Evolutionary conservation across 1,140 invertebrate species (phyloP).

Genomic region (Leptoteleia sp.): DNA sequence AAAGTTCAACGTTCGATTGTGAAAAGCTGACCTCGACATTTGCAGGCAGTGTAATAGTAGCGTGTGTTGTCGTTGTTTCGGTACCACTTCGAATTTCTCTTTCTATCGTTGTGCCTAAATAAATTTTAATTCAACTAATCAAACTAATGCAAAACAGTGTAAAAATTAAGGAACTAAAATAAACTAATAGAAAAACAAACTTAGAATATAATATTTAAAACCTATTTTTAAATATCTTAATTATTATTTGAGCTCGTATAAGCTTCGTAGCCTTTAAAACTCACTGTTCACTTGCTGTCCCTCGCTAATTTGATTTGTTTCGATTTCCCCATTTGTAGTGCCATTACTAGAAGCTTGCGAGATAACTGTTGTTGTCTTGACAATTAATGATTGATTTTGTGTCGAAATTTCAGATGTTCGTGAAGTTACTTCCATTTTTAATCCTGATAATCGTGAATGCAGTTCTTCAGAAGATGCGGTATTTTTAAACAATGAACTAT

Average conservation of each 20-base stretch:
- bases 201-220: too few relatives aligned
- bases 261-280: too few relatives aligned
- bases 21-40: conserved; percentile 78
- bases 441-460: conserved; percentile 77
- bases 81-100: conserved; percentile 79
- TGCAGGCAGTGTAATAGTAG: conserved; percentile 79
- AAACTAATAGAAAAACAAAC: too few relatives aligned
- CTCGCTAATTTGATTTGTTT: conserved; percentile 76
- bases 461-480: conserved; percentile 79
- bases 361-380: conserved; percentile 79
- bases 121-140: conserved; percentile 66
- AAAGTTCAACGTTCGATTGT: conserved; percentile 6
- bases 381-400: conserved; percentile 78
- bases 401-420: conserved; percentile 79
- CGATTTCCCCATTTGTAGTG: conserved; percentile 78
- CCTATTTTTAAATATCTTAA: too few relatives aligned
- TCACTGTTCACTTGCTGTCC: conserved; percentile 78
- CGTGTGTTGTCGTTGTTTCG: conserved; percentile 79
- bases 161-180: conserved; percentile 7
- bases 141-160: conserved; percentile 62
- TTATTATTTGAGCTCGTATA: too few relatives aligned
- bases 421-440: conserved; percentile 81
- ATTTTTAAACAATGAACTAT: conserved; percentile 80
- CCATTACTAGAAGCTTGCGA: conserved; percentile 78
- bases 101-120: conserved; percentile 79